Base-by-base conservation (phyloP, 1,140 invertebrate genomes). In the Palaemon carinicauda region DNA sequence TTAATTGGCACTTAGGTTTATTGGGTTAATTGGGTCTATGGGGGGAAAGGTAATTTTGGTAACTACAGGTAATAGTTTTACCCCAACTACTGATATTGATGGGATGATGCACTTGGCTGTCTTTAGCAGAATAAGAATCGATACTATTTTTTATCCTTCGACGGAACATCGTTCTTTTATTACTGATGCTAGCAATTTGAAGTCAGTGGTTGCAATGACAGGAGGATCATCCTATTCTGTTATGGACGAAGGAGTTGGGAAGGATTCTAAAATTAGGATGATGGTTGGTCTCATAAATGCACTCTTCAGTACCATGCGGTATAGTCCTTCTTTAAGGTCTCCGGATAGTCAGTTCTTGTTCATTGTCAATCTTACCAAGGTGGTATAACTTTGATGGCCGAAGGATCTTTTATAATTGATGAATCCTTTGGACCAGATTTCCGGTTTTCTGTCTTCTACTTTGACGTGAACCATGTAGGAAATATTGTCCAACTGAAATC, bases 171-270 rank as follows among this genome's bases (percentile, higher is more conserved):
- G 74, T 52, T 71, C 74, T 10, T 79, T 77, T 9, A 69, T 77
- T 15, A 29, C 31, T n/a, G 75, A 54, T 17, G 50, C 74, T 4
- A 50, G 79, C 73, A 71, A 56, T 54, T 89, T 93, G 7, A 92
- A 93, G 79, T 90, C 90, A 74, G 86, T 93, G 24, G 92, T 92
- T 14, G 89, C 91, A 50, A 90, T 91, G 52, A 93, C 92, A 1
- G 91, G 90, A 21, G 56, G 56, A 24, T 93, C 91, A 88, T 92
- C 93, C 0, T 91, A 93, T n/a, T 91, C 91, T 54, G 93, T 93
- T 89, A 90, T 91, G 56, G 92, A 92, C 82, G 90, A 92, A 75
- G 93, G 93, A 87, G 91, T 93, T 88, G 92, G 91, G 24, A 92
- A 92, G 79, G 89, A 90, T 15, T 88, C 90, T 9, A 91, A 92